Conservation (phyloP, 1,140 invertebrate genomes). For the Caenorhabditis latens region DNA sequence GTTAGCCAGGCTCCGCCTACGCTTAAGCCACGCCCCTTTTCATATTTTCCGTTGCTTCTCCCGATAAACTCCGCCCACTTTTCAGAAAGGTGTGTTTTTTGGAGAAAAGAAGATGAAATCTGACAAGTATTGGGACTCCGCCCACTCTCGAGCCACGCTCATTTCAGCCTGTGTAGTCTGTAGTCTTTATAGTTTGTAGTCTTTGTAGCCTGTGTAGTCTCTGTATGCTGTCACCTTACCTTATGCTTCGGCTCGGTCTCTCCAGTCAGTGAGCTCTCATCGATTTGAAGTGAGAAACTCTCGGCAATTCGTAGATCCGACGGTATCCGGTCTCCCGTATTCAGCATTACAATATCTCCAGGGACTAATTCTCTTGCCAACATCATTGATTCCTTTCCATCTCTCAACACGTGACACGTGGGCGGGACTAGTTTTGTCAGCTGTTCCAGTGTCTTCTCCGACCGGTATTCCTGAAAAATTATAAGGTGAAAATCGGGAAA, state of each 20-base stretch:
- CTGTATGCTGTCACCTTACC: not conserved
- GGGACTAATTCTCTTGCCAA: constrained; percentile 94
- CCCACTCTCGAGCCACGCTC: too few relatives aligned
- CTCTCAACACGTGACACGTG: constrained; percentile 83
- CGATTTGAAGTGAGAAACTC: constrained; percentile 87
- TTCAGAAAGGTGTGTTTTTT: too few relatives aligned
- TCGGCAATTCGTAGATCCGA: constrained; percentile 68
- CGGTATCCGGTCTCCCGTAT: constrained; percentile 91
- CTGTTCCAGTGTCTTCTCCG: constrained; percentile 99
- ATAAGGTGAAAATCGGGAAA: too few relatives aligned
- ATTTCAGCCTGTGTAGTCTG: too few relatives aligned
- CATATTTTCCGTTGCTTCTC: too few relatives aligned
- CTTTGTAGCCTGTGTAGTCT: not conserved
- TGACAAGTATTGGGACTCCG: too few relatives aligned
- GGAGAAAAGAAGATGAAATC: too few relatives aligned
- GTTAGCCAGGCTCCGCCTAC: too few relatives aligned
- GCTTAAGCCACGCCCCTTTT: too few relatives aligned
- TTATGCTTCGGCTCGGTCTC: constrained; percentile 83
- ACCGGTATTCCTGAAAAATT: constrained; percentile 87
- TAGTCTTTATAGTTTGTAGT: not conserved
- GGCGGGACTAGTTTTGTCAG: constrained; percentile 95
- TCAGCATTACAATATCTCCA: constrained; percentile 94
- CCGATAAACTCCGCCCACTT: too few relatives aligned
- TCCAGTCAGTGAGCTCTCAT: constrained; percentile 98
- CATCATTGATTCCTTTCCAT: constrained; percentile 90